Base-by-base conservation (phyloP, 2,888 invertebrate species). In the Hydrotaea diabolus region DNA sequence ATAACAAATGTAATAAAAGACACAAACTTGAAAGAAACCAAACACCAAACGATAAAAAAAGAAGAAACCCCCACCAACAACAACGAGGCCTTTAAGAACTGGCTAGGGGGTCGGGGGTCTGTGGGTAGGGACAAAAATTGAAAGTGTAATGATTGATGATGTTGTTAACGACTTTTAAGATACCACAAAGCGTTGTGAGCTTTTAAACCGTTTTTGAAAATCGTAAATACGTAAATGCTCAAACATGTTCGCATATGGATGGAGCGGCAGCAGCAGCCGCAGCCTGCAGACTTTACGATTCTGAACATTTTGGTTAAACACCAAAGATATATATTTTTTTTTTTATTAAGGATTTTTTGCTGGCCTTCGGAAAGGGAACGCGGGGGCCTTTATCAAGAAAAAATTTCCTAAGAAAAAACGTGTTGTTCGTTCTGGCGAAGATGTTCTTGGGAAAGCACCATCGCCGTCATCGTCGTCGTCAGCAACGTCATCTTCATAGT, bases 121-220 rank as follows among this genome's bases (percentile, higher is more conserved):
- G n/a, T n/a, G n/a, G n/a, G n/a, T n/a, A n/a, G n/a, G n/a, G n/a
- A n/a, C 80, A 26, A 79, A 84, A 79, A 85, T 62, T 72, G 72
- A 85, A 84, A 84, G 85, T 86, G 82, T 83, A 76, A 80, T 86
- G 84, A 86, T 86, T 86, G 82, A 86, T 86, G 84, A 84, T 81
- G 55, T 74, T 77, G 84, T 81, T 80, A 81, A 86, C 76, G 83
- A 69, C 46, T 77, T 77, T 75, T 73, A 62, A 69, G 69, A 69
- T 69, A 69, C 46, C 69, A 69, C 39, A 43, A 69, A 69, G 46
- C 69, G 69, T 46, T 69, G 69, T 69, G 39, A 69, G 69, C 21
- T 69, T 69, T 69, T 66, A 26, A 23, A 59, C 9, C 23, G 59
- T 59, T 59, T n/a, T 59, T 26, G 55, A 26, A 59, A 59, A 59